Evolutionary conservation across 2,888 invertebrate genomes (phyloP).

Genomic region (Dorcus parallelipipedus): DNA sequence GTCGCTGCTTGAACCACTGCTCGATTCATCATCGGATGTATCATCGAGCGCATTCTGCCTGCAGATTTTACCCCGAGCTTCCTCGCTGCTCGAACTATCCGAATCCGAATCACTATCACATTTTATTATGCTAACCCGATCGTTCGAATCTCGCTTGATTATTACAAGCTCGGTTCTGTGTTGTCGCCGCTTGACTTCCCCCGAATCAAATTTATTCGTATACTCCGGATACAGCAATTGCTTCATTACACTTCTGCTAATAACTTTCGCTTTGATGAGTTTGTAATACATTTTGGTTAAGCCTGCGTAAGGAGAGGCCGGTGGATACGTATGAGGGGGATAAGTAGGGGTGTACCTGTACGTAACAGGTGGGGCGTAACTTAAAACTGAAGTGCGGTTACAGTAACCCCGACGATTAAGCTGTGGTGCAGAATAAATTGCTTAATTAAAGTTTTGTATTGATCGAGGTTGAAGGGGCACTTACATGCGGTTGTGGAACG

Average conservation of each 20-base stretch:
- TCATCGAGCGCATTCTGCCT: constrained; percentile 59
- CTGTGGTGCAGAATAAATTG: constrained; percentile 24
- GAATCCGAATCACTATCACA: constrained; percentile 42
- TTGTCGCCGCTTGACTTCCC: constrained; percentile 55
- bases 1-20: constrained; percentile 55
- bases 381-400: constrained; percentile 53
- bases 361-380: constrained; percentile 40
- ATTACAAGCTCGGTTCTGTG: constrained; percentile 51
- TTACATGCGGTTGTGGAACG: constrained; percentile 67
- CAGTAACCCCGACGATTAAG: constrained; percentile 57
- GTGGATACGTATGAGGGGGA: constrained; percentile 72
- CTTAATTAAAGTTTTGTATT: neutral
- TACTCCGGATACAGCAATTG: constrained; percentile 67
- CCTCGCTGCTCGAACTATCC: constrained; percentile 48
- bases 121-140: constrained; percentile 41
- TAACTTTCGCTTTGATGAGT: constrained; percentile 68
- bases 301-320: constrained; percentile 74
- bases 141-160: constrained; percentile 32
- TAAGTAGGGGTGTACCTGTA: constrained; percentile 55
- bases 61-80: constrained; percentile 48
- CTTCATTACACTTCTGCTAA: constrained; percentile 69
- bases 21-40: constrained; percentile 43
- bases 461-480: constrained; percentile 35
- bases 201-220: constrained; percentile 53
- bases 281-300: constrained; percentile 74